Evolutionary conservation across 92 coral and sea anemone genomes (phyloP).

Genomic region (Porites cylindrica): DNA sequence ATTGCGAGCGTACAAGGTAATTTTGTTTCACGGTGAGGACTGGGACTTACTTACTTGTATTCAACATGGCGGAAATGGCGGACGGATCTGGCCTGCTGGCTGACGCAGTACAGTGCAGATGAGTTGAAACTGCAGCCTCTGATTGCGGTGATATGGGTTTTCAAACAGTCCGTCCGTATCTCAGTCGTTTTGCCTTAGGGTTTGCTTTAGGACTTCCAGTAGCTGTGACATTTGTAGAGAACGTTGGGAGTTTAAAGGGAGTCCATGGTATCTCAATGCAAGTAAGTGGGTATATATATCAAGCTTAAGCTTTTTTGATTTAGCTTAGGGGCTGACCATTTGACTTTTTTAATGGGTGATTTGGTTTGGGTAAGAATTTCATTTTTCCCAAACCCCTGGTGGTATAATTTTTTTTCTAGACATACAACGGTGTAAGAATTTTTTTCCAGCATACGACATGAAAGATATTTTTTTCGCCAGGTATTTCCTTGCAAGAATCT

Average conservation of each 20-base stretch:
- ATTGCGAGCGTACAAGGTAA: not conserved
- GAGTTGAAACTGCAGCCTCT: not conserved
- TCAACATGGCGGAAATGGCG: conserved; percentile 48
- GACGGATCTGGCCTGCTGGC: not conserved
- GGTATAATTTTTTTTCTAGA: no score
- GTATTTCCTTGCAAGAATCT: no score
- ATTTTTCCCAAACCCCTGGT: no score
- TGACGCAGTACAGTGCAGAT: not conserved
- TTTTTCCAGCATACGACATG: no score
- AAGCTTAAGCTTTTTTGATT: no score
- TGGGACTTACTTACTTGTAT: not conserved
- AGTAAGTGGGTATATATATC: conserved; percentile 39
- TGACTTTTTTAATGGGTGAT: no score
- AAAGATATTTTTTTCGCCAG: no score
- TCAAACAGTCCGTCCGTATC: conserved; percentile 17
- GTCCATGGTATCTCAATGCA: conserved; percentile 96
- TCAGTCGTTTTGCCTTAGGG: conserved; percentile 64
- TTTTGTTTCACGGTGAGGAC: not conserved
- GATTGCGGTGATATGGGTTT: conserved; percentile 7
- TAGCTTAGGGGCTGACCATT: no score
- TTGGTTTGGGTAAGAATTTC: no score
- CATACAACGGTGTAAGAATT: no score
- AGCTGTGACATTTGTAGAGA: conserved; percentile 85
- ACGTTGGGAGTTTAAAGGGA: conserved; percentile 79
- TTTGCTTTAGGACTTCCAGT: conserved; percentile 87